Conservation (phyloP, 2,113 vertebrate species). For the Natator depressus region DNA sequence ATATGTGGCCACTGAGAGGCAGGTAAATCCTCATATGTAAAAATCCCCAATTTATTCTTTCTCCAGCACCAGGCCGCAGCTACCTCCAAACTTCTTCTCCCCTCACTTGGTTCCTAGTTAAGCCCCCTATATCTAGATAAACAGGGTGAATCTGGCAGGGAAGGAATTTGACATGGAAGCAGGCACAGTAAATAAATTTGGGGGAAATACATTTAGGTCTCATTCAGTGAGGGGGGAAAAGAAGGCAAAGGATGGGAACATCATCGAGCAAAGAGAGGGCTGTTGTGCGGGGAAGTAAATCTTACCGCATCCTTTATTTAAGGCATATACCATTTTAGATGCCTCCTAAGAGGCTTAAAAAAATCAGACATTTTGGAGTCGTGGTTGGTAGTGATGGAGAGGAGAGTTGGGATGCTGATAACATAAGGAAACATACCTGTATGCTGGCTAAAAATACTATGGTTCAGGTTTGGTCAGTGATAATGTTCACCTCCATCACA, state of each 20-base stretch:
- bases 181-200: neutral
- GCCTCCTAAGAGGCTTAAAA: neutral
- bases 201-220: neutral
- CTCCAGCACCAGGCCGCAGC: neutral
- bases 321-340: neutral
- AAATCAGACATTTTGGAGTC: neutral
- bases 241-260: neutral
- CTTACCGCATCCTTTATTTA: neutral
- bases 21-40: neutral
- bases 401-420: neutral
- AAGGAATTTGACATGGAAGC: neutral
- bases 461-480: conserved; percentile 1
- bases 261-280: neutral
- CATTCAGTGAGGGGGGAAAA: neutral
- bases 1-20: neutral
- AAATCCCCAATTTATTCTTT: neutral
- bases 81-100: neutral
- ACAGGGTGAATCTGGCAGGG: neutral
- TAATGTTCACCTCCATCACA: neutral
- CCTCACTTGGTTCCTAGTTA: neutral
- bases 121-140: neutral
- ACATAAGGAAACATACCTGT: neutral
- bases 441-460: neutral
- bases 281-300: neutral
- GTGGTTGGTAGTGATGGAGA: neutral